Evolutionary conservation across 2,797 vertebrate species (phyloP), one percentile per base, ranked within the genome.

Genomic region (Stomatorhinus walkeri): DNA sequence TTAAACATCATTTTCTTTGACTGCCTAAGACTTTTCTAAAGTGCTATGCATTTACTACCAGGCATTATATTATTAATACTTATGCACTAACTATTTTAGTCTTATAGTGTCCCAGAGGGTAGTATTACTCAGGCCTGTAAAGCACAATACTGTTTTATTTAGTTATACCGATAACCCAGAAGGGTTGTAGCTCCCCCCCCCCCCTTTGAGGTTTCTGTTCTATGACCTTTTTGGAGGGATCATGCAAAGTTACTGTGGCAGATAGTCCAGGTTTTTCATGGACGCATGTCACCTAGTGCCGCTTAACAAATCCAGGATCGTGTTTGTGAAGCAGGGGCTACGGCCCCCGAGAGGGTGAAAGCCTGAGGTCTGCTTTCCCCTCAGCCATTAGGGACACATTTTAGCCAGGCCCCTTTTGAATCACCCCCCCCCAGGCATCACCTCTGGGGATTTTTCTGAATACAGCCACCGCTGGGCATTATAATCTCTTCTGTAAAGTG

Each of bases 401-500:
- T 10, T 49, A 86, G 81, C 19, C 93, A 95, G 92, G 94, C 92
- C 93, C 93, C 95, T 93, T 96, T 96, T 96, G 94, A 93, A 94
- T 93, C 90, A 88, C 95, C 94, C 52, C 51, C 81, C 94, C 81
- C 94, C 93, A 95, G 95, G 94, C 92, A 93, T 89, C 54, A 88
- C 36, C 48, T 56, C 28, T 24, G 6, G 48, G 24, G 48, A 86
- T 86, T 46, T 40, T 49, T 24, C 85, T 32, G 28, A 86, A 56
- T 49, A 19, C 51, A 36, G 28, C 22, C 12, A 52, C 85, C 16
- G 7, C 28, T 36, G 85, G 28, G 51, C 5, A 22, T 36, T 54
- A 86, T 52, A 86, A 56, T 52, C 48, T 86, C 51, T 49, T 56
- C 22, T 32, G 12, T 22, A 36, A 40, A 40, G 14, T 32, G 14